phyloP scores from a whole-genome alignment of 2,888 invertebrate genomes.

The Alloplasta piceator region DNA sequence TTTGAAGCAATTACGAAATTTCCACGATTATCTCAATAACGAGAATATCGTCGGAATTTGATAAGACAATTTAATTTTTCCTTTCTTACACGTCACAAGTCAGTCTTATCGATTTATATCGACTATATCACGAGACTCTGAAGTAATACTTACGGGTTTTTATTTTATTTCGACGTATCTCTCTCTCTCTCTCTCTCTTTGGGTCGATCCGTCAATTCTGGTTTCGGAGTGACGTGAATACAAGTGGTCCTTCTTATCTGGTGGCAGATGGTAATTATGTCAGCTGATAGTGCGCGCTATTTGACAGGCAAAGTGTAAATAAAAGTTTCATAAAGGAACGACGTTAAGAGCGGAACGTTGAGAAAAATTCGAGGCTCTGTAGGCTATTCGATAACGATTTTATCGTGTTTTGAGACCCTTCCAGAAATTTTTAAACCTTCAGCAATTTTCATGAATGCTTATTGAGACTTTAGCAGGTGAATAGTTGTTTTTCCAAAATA shows the following conservation, averaged over 20 bases:
- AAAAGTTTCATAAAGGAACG: not conserved
- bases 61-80: not conserved
- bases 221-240: constrained; percentile 40
- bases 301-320: constrained; percentile 30
- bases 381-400: constrained; percentile 68
- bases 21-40: not conserved
- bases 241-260: constrained; percentile 64
- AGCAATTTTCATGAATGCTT: too few species aligned
- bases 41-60: not conserved
- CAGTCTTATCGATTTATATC: constrained; percentile 3
- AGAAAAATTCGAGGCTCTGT: constrained; percentile 55
- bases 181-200: not conserved
- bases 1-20: not conserved
- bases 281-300: constrained; percentile 58
- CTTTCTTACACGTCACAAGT: not conserved
- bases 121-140: not conserved
- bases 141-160: not conserved
- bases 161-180: not conserved
- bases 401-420: too few species aligned
- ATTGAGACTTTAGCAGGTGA: too few species aligned
- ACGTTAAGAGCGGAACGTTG: constrained; percentile 6
- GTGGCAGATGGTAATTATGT: constrained; percentile 65
- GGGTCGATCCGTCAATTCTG: not conserved
- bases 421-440: too few species aligned
- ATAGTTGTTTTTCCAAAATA: too few species aligned